phyloP scores from a whole-genome alignment of 1,140 invertebrate species.

The Penaeus chinensis region DNA sequence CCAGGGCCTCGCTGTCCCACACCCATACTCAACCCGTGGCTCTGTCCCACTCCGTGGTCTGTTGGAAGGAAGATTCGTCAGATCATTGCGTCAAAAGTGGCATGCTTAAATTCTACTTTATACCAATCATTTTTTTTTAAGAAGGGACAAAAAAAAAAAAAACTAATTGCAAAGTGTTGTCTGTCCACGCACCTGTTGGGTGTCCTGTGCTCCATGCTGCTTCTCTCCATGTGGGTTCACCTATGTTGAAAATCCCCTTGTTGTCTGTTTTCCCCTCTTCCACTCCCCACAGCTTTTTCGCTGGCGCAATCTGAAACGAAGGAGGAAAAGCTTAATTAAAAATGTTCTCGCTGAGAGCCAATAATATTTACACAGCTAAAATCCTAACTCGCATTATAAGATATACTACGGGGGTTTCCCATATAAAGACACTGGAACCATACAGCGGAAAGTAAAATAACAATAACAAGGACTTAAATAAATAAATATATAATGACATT shows the following conservation, averaged over 20 bases:
- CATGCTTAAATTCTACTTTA: background rate
- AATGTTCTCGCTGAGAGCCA: background rate
- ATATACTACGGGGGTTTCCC: too few relatives aligned
- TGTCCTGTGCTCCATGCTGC: constrained; percentile 83
- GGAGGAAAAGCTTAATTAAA: constrained; percentile 16
- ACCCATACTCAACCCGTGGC: constrained; percentile 61
- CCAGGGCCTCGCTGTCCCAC: constrained; percentile 43
- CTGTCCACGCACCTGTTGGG: constrained; percentile 72
- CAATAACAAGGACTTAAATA: too few relatives aligned
- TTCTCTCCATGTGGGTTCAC: constrained; percentile 88
- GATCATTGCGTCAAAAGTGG: background rate
- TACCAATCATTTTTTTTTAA: background rate
- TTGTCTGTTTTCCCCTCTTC: constrained; percentile 78
- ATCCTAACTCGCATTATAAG: too few relatives aligned
- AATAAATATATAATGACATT: too few relatives aligned
- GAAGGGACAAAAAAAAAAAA: constrained; percentile 39
- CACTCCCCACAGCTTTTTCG: constrained; percentile 88
- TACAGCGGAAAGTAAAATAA: too few relatives aligned
- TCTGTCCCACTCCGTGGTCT: constrained; percentile 77
- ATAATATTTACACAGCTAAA: too few relatives aligned
- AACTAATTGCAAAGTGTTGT: constrained; percentile 38
- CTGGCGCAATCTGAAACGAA: constrained; percentile 82
- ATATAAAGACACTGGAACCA: too few relatives aligned
- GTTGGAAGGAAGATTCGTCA: constrained; percentile 66
- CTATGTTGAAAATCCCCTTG: constrained; percentile 80